phyloP scores from a whole-genome alignment of 2,797 vertebrate genomes.

The Acanthurus lineatus region DNA sequence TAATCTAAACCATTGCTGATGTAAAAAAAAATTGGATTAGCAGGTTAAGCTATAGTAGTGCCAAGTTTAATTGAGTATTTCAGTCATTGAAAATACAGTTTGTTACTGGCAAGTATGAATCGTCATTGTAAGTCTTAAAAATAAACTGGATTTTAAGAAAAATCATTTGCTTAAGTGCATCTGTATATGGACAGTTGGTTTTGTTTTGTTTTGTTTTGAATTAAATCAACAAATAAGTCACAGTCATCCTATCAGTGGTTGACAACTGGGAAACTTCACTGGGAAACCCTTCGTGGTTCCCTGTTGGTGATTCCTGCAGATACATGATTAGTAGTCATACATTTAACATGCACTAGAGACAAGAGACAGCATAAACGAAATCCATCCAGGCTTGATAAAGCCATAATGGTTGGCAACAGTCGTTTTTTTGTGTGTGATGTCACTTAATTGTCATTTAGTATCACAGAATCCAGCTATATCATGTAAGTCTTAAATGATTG shows the following conservation, averaged over 20 bases:
- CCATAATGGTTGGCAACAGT: neutral
- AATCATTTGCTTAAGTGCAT: neutral
- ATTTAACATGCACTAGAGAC: slow-evolving; percentile 13
- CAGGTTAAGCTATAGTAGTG: neutral
- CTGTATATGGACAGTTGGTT: neutral
- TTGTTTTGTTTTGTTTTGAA: neutral
- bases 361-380: neutral
- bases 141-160: neutral
- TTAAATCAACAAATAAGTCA: neutral
- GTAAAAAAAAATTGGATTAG: too few relatives aligned
- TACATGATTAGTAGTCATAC: neutral
- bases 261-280: neutral
- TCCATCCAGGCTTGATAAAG: neutral
- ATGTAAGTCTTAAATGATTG: neutral
- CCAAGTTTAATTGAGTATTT: neutral
- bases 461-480: neutral
- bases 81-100: neutral
- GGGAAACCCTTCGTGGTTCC: neutral
- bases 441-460: neutral
- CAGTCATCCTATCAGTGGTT: neutral
- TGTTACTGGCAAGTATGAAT: neutral
- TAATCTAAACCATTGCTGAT: neutral
- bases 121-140: neutral
- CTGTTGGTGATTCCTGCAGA: neutral
- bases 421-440: neutral